Evolutionary conservation across 2,797 vertebrate genomes (phyloP).

Genomic region (Pampus argenteus): DNA sequence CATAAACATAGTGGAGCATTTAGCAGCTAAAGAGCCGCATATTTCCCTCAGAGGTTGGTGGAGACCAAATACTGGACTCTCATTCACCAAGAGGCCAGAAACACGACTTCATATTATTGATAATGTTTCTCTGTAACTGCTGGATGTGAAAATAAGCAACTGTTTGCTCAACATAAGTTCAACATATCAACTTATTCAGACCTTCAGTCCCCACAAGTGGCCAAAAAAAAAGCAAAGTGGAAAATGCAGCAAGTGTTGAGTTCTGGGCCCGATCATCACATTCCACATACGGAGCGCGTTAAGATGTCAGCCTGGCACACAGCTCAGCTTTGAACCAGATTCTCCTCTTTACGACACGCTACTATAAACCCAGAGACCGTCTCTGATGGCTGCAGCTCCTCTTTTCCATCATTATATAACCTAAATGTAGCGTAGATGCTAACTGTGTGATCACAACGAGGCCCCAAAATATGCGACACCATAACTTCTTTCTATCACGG

Average conservation of each 20-base stretch:
- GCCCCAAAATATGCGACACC: background rate
- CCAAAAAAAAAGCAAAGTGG: constrained; percentile 29
- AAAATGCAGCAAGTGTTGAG: constrained; percentile 69
- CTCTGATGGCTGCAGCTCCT: constrained; percentile 7
- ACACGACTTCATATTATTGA: too few species aligned
- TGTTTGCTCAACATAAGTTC: too few species aligned
- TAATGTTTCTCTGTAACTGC: too few species aligned
- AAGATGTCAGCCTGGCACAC: constrained; percentile 56
- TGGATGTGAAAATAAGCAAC: too few species aligned
- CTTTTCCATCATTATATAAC: constrained; percentile 2
- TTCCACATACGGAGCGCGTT: constrained; percentile 87
- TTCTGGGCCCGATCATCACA: constrained; percentile 67
- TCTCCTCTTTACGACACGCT: constrained; percentile 22
- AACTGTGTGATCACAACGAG: background rate
- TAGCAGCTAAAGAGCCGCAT: too few species aligned
- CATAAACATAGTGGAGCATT: too few species aligned
- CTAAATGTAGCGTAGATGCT: background rate
- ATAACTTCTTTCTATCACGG: background rate
- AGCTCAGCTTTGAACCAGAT: constrained; percentile 51
- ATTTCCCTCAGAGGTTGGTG: too few species aligned
- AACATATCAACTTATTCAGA: too few species aligned
- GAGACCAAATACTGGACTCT: too few species aligned
- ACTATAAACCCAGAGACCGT: constrained; percentile 5
- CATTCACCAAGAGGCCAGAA: too few species aligned
- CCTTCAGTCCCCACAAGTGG: too few species aligned